Evolutionary conservation across 2,113 vertebrate genomes (phyloP).

Genomic region (Peucedramus taeniatus): DNA sequence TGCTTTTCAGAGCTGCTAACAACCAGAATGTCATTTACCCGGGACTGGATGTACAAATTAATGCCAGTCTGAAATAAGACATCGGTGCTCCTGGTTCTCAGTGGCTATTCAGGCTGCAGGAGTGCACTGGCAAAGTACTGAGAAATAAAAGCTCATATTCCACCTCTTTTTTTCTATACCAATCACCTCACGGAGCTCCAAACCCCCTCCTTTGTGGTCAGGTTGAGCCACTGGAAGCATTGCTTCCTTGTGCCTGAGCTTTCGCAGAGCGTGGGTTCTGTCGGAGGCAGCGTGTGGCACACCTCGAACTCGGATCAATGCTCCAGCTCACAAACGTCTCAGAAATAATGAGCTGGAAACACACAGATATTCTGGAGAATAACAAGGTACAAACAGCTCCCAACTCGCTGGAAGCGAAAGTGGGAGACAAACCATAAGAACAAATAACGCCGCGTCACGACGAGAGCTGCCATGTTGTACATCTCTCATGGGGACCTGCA

Average conservation of each 20-base stretch:
- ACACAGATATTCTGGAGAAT: background rate
- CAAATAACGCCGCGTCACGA: background rate
- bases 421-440: background rate
- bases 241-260: background rate
- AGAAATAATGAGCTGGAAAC: slow-evolving; percentile 33
- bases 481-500: background rate
- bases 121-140: background rate
- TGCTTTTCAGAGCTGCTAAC: slow-evolving; percentile 22
- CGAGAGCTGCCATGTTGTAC: background rate
- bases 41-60: background rate
- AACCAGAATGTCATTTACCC: background rate
- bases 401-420: background rate
- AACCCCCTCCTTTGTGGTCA: background rate
- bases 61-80: background rate
- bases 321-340: background rate
- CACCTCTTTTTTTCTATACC: background rate
- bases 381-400: background rate
- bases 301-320: background rate
- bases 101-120: background rate
- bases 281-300: background rate
- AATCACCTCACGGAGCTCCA: background rate
- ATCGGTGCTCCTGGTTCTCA: background rate
- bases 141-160: background rate
- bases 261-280: background rate
- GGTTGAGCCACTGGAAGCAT: background rate